Evolutionary conservation across 2,888 invertebrate genomes (phyloP), one percentile per base, ranked within the genome.

Genomic region (Pachycephus smyrnensis): DNA sequence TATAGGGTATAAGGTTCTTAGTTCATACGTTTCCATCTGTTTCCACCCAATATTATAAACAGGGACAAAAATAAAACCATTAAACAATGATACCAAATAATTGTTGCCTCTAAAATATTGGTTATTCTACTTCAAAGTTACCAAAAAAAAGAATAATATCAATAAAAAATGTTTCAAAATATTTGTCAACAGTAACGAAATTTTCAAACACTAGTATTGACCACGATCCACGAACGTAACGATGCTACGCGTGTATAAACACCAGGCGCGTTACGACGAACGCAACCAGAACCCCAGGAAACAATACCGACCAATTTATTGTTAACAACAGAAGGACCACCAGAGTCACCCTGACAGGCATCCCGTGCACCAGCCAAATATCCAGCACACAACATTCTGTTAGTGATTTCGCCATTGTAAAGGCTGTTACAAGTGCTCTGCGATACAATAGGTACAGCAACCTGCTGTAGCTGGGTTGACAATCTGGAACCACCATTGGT

Each of bases 331-430:
- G 31, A 37, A 68, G 77, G 77, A 69, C 75, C 77, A 69, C 77
- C 77, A 11, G 77, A 77, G 33, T 77, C 77, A 68, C 69, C 71
- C 40, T 77, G 77, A 74, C 77, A 77, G 3, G 75, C 77, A n/a
- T 77, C 77, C 23, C 71, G 30, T 11, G 69, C 77, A 37, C 77
- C 77, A n/a, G 11, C 33, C 68, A 15, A 35, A 68, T 77, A 77
- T 12, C 77, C 77, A 15, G 75, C 77, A 69, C 77, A 77, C 68
- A 77, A 23, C 77, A 77, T 77, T 30, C 37, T 69, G 12, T 11
- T 76, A 40, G 82, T 80, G 78, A 82, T 82, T 36, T 71, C 68
- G 30, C 82, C 79, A 9, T 68, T 69, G 75, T 82, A 80, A 15
- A 73, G 68, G 2, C 36, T 1, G 36, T 77, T 77, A 69, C 77